Evolutionary conservation across 2,113 vertebrate genomes (phyloP), one percentile per base, ranked within the genome.

Genomic region (Ictidomys tridecemlineatus): DNA sequence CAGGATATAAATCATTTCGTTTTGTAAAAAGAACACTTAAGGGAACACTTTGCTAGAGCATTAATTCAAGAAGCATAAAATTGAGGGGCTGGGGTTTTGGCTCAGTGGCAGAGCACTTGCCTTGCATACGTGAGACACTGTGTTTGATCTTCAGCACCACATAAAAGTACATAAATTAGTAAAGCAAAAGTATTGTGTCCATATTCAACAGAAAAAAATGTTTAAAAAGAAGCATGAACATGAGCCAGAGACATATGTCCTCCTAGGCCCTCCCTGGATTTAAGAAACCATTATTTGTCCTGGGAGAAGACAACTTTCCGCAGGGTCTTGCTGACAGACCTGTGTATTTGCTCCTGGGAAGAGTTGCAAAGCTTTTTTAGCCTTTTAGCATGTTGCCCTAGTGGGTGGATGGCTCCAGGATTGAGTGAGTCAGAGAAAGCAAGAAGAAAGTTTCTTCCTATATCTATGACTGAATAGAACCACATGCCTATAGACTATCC

Each of bases 321-420:
- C 65, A 82, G 20, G 34, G 39, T n/a, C 65, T 78, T 69, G 61
- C 16, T 42, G 26, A 48, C 45, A 45, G 70, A 34, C 39, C 86
- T 93, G 2, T 77, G 9, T 91, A 80, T 85, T 85, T 96, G 34
- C 56, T 87, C 30, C 76, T 58, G 28, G 82, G 95, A 70, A 84
- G 17, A 88, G 30, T 9, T 74, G 20, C 30, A 78, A 78, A 93
- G 45, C 1, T 4, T 84, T n/a, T 85, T 78, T 22, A 94, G 56
- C 4, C n/a, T 77, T 63, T 58, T 78, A 93, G 39, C 39, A 28
- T n/a, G 3, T 72, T 82, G 34, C 14, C 84, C 6, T 73, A 18
- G 87, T 48, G 73, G 61, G 85, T 20, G 72, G 4, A 53, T 58
- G 28, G 5, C n/a, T 83, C 34, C 24, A 80, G 22, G 5, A 42